These are phyloP conservation scores for Xiphophorus birchmanni DNA, from an alignment of 2,797 vertebrate genomes.

Conservation along the genomic window DNA sequence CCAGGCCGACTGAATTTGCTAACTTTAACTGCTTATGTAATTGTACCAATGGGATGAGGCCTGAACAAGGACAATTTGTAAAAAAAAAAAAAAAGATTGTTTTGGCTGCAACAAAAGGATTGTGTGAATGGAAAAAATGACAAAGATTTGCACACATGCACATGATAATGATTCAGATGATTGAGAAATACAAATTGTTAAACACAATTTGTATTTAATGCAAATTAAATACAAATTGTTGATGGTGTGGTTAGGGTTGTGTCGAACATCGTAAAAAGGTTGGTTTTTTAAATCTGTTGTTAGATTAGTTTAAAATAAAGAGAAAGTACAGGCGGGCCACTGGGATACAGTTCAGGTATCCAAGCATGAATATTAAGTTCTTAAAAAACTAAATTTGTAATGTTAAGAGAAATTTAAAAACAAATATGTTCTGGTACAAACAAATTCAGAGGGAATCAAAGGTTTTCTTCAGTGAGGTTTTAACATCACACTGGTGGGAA, in stretches of 20 bases:
- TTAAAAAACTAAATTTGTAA: conserved; percentile 21
- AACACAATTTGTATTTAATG: too few species aligned
- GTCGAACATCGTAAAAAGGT: conserved; percentile 30
- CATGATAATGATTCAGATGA: neutral
- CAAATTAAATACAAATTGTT: neutral
- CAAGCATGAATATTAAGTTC: conserved; percentile 45
- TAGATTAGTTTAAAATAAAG: neutral
- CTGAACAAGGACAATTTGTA: conserved; percentile 48
- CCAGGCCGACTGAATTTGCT: conserved; percentile 49
- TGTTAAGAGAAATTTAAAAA: conserved; percentile 40
- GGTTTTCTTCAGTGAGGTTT: conserved; percentile 19
- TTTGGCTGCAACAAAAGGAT: conserved; percentile 8
- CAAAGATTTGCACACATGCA: neutral
- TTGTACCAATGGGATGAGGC: conserved; percentile 39
- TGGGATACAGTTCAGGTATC: conserved; percentile 23
- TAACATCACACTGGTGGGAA: conserved; percentile 27
- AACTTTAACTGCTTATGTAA: conserved; percentile 41
- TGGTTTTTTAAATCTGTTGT: conserved; percentile 31
- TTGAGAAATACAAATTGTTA: too few species aligned
- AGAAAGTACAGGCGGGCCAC: conserved; percentile 7
- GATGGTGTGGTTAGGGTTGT: neutral
- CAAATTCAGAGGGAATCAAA: conserved; percentile 29
- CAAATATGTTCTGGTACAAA: conserved; percentile 50
- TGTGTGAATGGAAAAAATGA: conserved; percentile 9
- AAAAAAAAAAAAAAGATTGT: conserved; percentile 14